Percentiles rank a stretch among this genome's conserved stretches.
These are phyloP conservation scores for Brachirus orientalis DNA, from an alignment of 2,113 vertebrate genomes.

Conservation along the genomic window DNA sequence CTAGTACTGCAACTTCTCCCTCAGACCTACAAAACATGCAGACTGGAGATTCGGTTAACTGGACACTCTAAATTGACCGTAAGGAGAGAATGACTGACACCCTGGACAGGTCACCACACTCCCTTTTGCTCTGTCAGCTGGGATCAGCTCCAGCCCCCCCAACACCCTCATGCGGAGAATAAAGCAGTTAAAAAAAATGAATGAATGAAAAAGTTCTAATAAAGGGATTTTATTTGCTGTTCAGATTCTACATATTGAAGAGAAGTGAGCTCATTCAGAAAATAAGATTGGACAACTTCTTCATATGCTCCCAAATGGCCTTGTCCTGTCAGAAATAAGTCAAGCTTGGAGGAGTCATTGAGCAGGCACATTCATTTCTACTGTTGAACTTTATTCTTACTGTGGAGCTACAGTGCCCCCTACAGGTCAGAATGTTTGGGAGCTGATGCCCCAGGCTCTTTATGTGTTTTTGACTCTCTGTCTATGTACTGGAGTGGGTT, in stretches of 20 bases:
- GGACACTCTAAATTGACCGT: no score
- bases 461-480: not conserved
- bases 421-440: conserved; percentile 34
- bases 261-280: conserved; percentile 8
- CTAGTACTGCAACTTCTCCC: no score
- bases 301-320: not conserved
- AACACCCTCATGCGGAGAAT: no score
- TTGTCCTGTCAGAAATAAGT: conserved; percentile 42
- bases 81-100: no score
- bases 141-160: no score
- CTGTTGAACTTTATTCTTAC: conserved; percentile 41
- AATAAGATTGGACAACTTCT: conserved; percentile 18
- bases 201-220: no score
- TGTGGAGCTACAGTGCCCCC: conserved; percentile 75
- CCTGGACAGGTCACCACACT: no score
- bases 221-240: no score
- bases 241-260: not conserved
- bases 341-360: conserved; percentile 37
- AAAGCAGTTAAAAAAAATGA: not conserved
- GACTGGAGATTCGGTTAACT: no score
- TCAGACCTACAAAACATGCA: no score
- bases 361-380: conserved; percentile 35
- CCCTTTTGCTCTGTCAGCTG: no score
- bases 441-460: not conserved
- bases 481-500: not conserved